Evolutionary conservation across 2,113 vertebrate species (phyloP), one percentile per base, ranked within the genome.

Genomic region (Drymodes brunneopygia): DNA sequence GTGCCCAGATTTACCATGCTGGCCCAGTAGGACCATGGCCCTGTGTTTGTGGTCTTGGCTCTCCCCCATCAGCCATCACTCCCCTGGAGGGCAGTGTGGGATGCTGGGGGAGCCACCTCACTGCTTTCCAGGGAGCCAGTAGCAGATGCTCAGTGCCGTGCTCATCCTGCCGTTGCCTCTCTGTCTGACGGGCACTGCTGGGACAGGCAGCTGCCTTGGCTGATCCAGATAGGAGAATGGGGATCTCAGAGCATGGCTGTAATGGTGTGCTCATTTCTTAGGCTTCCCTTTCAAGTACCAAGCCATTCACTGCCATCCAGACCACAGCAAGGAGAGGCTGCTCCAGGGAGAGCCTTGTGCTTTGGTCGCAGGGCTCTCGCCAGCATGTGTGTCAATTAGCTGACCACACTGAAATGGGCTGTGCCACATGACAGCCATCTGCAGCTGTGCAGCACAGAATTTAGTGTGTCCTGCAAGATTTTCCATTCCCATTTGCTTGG

Each of bases 381-480:
- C 50, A 70, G 91, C 94, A 91, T 90, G 66, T 96, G 95, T 90
- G 67, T 93, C 29, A 3, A 83, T 97, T 96, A 96, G 92, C 81
- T 96, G 96, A 94, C 94, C 96, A 86, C 94, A 81, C 71, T 94
- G 81, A 93, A 93, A 73, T 73, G 81, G 85, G 90, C 95, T 56
- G 73, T 7, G 18, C 91, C 92, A 90, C 78, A 75, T 91, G 89
- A 92, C 84, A 89, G 84, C 73, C 95, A 61, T 92, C 78, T 94
- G 93, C 91, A 87, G 58, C 66, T 61, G 42, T 69, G 58, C 74
- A 88, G 90, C 0, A 0, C 62, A n/a, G 58, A 54, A 62, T 82
- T 90, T 54, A 86, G 58, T 4, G 54, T 40, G 58, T 90, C 87
- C 93, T 96, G 74, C 71, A 80, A n/a, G 60, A 51, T 86, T 89